Base-by-base conservation (phyloP, 1,140 invertebrate genomes). In the Apis dorsata region DNA sequence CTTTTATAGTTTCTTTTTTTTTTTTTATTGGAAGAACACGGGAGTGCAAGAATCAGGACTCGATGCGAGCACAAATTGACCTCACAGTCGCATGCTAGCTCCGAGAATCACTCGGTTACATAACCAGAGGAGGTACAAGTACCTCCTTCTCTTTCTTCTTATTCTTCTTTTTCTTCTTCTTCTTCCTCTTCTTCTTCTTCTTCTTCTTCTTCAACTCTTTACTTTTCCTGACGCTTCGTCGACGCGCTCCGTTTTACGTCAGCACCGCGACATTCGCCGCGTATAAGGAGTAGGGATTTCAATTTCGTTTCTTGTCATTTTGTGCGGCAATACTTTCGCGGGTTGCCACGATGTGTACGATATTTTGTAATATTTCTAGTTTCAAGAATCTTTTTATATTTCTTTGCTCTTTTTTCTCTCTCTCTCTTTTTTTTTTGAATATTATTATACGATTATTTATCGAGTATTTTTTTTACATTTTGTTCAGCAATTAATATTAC, bases 101-200 rank as follows among this genome's bases (percentile, higher is more conserved):
- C 83, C 85, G 85, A 89, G 88, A 87, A 89, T 89, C 88, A 78
- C 49, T 81, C 80, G 77, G 70, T 89, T 89, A 89, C 81, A 87
- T 89, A 89, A 89, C 71, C 55, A 87, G 78, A 34, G 76, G 63
- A 89, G 84, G 85, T 78, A 89, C 75, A 89, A 86, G 87, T 86
- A 78, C 81, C 87, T 79, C 84, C 85, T 44, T 44, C 34, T 44
- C 34, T 44, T 87, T 78, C 85, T 79, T 80, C 77, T 76, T 49
- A 21, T 51, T 71, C 69, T 57, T 28, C 77, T 76, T 60, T 15
- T 44, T 57, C 68, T 77, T 79, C 84, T 68, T 49, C 21, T 51
- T 71, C 69, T 71, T 28, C 86, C 74, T 83, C 86, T 82, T 72
- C 28, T 53, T 69, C 70, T 60, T 59, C 81, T 68, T 70, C 69